Base-by-base conservation (phyloP, 2,888 invertebrate genomes). In the Mimumesa dahlbomi region DNA sequence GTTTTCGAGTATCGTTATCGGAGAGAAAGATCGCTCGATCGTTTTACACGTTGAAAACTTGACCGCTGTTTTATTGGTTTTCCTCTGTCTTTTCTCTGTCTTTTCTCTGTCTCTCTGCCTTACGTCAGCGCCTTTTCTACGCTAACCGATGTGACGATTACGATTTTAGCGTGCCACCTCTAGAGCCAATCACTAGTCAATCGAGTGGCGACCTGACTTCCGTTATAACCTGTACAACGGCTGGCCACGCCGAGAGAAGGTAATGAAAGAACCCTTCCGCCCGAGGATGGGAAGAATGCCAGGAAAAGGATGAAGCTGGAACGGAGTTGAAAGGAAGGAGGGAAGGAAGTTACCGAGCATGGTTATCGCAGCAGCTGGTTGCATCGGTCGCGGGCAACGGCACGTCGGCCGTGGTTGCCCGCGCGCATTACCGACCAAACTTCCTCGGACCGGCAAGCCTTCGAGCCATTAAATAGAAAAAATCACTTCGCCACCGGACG, bases 161-260 rank as follows among this genome's bases (percentile, higher is more conserved):
- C 5, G 19, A 11, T 58, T 48, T 52, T 84, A 93, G 93, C 81
- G 92, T 92, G 52, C 91, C 93, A 79, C 91, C 93, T 70, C 87
- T 93, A 84, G 93, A 93, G 84, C 91, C 91, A 54, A 89, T 91
- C 66, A 87, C 87, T 77, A 87, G 85, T 74, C 86, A 89, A 90
- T 57, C 90, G 87, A 90, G 90, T 64, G 74, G 82, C 53, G 88
- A 87, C 72, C 73, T 85, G 29, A 81, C 83, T 42, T 85, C 88
- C 63, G 92, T 92, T 49, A 92, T 92, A 76, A 92, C 92, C 5
- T 92, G 92, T 46, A 92, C 92, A 38, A 80, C 85, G 46, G 70
- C 81, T 18, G 78, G 72, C 29, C 79, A 85, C 75, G 79, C 81
- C 66, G 85, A 85, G 56, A 82, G 86, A 77, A 82, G 84, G 61